Evolutionary conservation across 2,113 vertebrate species (phyloP).

Genomic region (Mandrillus leucophaeus): DNA sequence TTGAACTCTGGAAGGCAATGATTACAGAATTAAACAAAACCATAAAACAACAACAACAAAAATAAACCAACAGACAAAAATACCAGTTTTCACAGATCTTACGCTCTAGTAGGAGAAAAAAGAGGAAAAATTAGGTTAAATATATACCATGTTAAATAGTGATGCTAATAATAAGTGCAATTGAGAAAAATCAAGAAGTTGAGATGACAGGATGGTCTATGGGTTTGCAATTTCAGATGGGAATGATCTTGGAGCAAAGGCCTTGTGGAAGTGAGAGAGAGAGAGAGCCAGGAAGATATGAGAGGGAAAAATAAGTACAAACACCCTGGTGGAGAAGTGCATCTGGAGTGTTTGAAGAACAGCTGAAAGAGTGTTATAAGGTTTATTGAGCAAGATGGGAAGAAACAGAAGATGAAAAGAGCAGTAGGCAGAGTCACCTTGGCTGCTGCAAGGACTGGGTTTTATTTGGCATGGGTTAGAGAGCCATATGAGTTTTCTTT

Average conservation of each 20-base stretch:
- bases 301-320: not conserved
- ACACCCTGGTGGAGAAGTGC: not conserved
- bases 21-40: not conserved
- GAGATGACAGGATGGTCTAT: not conserved
- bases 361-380: not conserved
- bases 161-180: not conserved
- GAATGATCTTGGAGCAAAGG: not conserved
- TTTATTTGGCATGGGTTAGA: not conserved
- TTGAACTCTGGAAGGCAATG: not conserved
- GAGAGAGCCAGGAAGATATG: not conserved
- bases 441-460: not conserved
- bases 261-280: not conserved
- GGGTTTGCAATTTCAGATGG: not conserved
- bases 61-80: not conserved
- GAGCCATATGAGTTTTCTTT: not conserved
- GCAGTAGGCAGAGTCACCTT: not conserved
- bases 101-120: not conserved
- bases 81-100: not conserved
- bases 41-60: not conserved
- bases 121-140: not conserved
- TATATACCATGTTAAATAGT: not conserved
- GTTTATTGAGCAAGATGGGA: not conserved
- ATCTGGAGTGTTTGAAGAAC: not conserved
- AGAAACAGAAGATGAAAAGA: not conserved
- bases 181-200: not conserved